Evolutionary conservation across 1,140 invertebrate species (phyloP), one percentile per base, ranked within the genome.

Genomic region (Steinernema feltiae): DNA sequence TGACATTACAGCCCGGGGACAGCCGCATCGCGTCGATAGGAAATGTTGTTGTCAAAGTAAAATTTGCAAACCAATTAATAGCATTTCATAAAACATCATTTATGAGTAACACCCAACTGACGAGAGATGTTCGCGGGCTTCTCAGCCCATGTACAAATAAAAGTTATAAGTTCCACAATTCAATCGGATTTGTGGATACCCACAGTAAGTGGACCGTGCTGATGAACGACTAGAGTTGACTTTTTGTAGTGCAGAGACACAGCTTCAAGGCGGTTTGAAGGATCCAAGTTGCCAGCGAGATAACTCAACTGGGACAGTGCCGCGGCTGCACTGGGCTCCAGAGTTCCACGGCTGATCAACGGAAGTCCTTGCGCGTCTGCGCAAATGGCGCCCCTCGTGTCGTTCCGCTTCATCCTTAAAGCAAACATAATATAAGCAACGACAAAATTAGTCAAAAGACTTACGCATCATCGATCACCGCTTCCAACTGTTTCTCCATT

Each of bases 401-500:
- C 53, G 53, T 27, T 63, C 24, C 24, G 12, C 7, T 27, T 63
- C 53, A 63, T 63, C 24, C 53, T 63, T 7, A 41, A 41, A 41
- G 35, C 7, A 41, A 41, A 7, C 35, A 41, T 7, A 41, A 41
- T 18, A 7, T 41, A 41, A 41, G 35, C 7, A 41, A 41, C 35
- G 7, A 18, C 35, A 18, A 41, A 7, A 41, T 41, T 41, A 18
- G 18, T 18, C 3, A 63, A 63, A 63, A 63, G 24, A 63, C 53
- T 63, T 63, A 63, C 53, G 53, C 53, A 3, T 63, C 24, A 15
- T 7, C 3, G 24, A 63, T 27, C 7, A 63, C 53, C 7, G 12
- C 53, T 21, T 63, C 12, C 53, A 63, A 27, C 53, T 63, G 53
- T 21, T 63, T 63, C 24, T 63, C 53, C 53, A 63, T 63, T n/a